These are phyloP conservation scores for Crotalus helleri DNA, from an alignment of 2,113 vertebrate species.

Conservation along the genomic window DNA sequence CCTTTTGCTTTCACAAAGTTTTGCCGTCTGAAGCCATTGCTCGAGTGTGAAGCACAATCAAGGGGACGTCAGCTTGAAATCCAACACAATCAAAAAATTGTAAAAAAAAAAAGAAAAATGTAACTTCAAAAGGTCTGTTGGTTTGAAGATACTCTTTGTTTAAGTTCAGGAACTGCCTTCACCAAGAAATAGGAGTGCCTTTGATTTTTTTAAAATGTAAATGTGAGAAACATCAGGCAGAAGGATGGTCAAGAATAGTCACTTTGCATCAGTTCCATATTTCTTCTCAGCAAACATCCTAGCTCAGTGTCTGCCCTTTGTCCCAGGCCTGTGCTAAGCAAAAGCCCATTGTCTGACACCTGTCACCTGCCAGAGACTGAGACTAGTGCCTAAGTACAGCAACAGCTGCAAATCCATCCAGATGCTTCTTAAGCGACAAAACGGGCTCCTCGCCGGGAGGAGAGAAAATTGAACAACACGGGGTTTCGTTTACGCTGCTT, in stretches of 20 bases:
- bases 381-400: conserved; percentile 48
- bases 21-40: neutral
- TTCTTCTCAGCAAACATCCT: neutral
- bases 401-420: conserved; percentile 31
- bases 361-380: conserved; percentile 29
- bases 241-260: fast-evolving
- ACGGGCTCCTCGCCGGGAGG: conserved; percentile 3
- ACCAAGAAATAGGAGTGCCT: neutral
- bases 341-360: conserved; percentile 27
- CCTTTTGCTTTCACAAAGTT: neutral
- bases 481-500: neutral
- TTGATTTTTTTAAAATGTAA: neutral
- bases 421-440: conserved; percentile 32
- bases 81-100: neutral
- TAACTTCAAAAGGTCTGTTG: neutral
- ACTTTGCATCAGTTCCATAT: neutral
- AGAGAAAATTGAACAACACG: conserved; percentile 1
- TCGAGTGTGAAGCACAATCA: neutral
- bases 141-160: neutral
- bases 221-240: neutral
- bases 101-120: neutral
- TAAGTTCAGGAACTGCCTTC: neutral
- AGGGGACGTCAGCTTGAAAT: neutral
- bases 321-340: conserved; percentile 4
- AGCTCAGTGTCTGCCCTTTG: neutral